phyloP scores from a whole-genome alignment of 2,888 invertebrate genomes.

The Eristalis intricaria region DNA sequence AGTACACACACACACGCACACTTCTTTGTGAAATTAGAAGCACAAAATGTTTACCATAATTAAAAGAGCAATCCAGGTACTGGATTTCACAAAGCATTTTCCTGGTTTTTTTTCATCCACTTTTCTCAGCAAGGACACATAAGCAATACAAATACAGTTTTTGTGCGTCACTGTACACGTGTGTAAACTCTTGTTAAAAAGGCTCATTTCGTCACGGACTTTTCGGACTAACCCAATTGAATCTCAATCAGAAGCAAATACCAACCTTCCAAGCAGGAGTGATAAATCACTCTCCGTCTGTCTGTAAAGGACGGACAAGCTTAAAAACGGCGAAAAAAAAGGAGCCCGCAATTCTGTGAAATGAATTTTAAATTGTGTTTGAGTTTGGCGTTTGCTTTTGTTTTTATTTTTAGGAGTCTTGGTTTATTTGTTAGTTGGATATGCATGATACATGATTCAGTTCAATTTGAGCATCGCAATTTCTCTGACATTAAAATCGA shows the following conservation, averaged over 20 bases:
- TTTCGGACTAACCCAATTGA: conserved; percentile 21
- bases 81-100: no score
- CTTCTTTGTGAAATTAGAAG: no score
- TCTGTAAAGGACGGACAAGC: background rate
- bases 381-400: background rate
- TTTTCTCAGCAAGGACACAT: background rate
- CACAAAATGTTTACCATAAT: no score
- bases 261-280: conserved; percentile 20
- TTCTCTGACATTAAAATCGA: conserved; percentile 46
- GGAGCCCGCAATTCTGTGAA: conserved; percentile 20
- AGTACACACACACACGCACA: no score
- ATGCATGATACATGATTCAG: conserved; percentile 15
- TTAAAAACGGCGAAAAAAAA: background rate
- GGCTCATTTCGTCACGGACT: conserved; percentile 1
- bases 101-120: no score
- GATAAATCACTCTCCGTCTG: conserved; percentile 48
- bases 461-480: conserved; percentile 11
- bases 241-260: conserved; percentile 49
- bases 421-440: conserved; percentile 9
- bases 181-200: background rate
- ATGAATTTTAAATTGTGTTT: conserved; percentile 35
- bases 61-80: no score
- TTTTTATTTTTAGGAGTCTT: conserved; percentile 11
- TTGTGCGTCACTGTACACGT: background rate
- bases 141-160: background rate